phyloP scores from a whole-genome alignment of 2,888 invertebrate species.

The Drosophila barbarae region DNA sequence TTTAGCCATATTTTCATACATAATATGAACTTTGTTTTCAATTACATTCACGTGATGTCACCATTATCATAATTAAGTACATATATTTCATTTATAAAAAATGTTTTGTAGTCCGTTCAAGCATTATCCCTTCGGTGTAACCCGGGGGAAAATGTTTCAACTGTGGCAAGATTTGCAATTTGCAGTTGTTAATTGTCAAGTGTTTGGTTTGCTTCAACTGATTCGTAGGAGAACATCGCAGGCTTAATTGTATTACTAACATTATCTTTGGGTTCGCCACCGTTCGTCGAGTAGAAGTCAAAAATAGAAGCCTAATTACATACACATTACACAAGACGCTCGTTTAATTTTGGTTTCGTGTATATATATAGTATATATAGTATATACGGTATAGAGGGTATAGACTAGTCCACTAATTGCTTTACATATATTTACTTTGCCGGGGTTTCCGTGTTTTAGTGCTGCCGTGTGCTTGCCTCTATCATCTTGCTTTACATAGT shows the following conservation, averaged over 20 bases:
- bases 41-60: constrained; percentile 35
- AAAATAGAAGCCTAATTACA: constrained; percentile 65
- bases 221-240: constrained; percentile 64
- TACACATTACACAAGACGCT: constrained; percentile 46
- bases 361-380: constrained; percentile 2
- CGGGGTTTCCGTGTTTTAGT: constrained; percentile 46
- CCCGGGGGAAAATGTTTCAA: constrained; percentile 57
- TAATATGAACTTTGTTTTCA: constrained; percentile 45
- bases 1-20: constrained; percentile 79
- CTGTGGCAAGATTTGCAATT: constrained; percentile 28
- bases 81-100: constrained; percentile 50
- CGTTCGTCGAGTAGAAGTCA: constrained; percentile 44
- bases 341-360: constrained; percentile 31
- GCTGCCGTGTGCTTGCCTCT: constrained; percentile 26
- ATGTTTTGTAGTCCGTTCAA: constrained; percentile 47
- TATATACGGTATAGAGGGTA: constrained; percentile 33
- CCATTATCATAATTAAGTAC: constrained; percentile 32
- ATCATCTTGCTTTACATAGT: constrained; percentile 51
- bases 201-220: constrained; percentile 41
- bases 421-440: constrained; percentile 69
- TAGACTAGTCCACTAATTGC: constrained; percentile 60
- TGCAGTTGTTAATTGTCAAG: constrained; percentile 39
- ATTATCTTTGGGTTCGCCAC: constrained; percentile 20
- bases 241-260: constrained; percentile 52
- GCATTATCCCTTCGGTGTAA: constrained; percentile 44